Base-by-base conservation (phyloP, 2,113 vertebrate species). In the Vulpes lagopus region DNA sequence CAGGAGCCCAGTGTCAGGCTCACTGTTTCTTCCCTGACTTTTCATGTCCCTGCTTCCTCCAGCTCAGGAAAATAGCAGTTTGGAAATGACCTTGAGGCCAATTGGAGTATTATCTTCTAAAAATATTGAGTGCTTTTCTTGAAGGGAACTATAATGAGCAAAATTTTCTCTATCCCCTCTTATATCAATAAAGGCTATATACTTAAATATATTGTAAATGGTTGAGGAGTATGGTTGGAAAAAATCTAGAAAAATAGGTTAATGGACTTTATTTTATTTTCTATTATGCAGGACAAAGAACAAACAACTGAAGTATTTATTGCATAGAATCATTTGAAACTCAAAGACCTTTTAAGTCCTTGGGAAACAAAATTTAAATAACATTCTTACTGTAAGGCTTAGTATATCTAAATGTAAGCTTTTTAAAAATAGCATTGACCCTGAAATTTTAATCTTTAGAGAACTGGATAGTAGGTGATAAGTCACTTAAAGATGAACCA, bases 391-490 rank as follows among this genome's bases (percentile, higher is more conserved):
- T 62, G 0, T 74, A 71, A 65, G 23, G 3, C 10, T 32, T 65
- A 43, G 23, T 81, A 20, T 81, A 51, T 87, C 60, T 89, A 20
- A 92, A 20, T 83, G 20, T 81, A 53, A 82, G 38, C 5, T 10
- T 96, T 97, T 89, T 93, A 10, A 27, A 62, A 60, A 71, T 95
- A 59, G 14, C 25, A 67, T 25, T 67, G 85, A 53, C 65, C 53
- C 17, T 76, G 43, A 92, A 82, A n/a, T 23, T n/a, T 83, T 83
- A 57, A n/a, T 35, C 90, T 83, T 95, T 89, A 64, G 60, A 84
- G 32, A 79, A 64, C 8, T 92, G 20, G 38, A 3, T 86, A 43
- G 12, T 81, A 89, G 57, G 32, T 92, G 32, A 30, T 71, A 82
- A 38, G 27, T 38, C 82, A 87, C 51, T 80, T 81, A 22, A 93